Base-by-base conservation (phyloP, 2,113 vertebrate species). In the Tachycineta bicolor region DNA sequence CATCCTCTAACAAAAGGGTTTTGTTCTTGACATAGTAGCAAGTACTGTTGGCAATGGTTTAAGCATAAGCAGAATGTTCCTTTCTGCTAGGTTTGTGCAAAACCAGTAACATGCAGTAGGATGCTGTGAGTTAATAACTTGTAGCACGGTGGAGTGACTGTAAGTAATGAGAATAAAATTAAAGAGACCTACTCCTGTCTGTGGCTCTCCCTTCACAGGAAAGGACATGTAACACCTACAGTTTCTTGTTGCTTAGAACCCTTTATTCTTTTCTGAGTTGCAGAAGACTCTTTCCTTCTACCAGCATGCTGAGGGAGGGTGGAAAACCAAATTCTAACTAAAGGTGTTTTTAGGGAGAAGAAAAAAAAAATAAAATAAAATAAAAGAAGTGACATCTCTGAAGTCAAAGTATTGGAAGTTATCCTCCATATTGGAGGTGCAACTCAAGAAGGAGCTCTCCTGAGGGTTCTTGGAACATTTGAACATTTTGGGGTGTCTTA, bases 161-260 rank as follows among this genome's bases (percentile, higher is more conserved):
- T 92, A 93, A 83, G 64, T 92, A 83, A 43, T 67, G 68, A 89
- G 80, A 95, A 93, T 95, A 93, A 96, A 92, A 70, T 83, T 31
- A n/a, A 2, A 93, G 88, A 92, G 59, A 64, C 56, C 16, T 85
- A 33, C 34, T 78, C 33, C 68, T 73, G 56, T 88, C 62, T 90
- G 46, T 71, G 20, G 37, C 65, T 94, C 71, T 95, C 86, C 90
- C 56, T 94, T 90, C 80, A 49, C 56, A 41, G 0, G 0, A 41
- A 86, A 90, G 73, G 63, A 43, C 64, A 75, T 76, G 26, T 53
- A 31, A n/a, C 31, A 68, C 29, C 49, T 14, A 5, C 50, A 58
- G 9, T 25, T 92, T 64, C 39, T 55, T 14, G 1, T 39, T 41
- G 11, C 29, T 59, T 78, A 39, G 29, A 60, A 47, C 64, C 14